Evolutionary conservation across 2,888 invertebrate genomes (phyloP).

Genomic region (Trisateles emortualis): DNA sequence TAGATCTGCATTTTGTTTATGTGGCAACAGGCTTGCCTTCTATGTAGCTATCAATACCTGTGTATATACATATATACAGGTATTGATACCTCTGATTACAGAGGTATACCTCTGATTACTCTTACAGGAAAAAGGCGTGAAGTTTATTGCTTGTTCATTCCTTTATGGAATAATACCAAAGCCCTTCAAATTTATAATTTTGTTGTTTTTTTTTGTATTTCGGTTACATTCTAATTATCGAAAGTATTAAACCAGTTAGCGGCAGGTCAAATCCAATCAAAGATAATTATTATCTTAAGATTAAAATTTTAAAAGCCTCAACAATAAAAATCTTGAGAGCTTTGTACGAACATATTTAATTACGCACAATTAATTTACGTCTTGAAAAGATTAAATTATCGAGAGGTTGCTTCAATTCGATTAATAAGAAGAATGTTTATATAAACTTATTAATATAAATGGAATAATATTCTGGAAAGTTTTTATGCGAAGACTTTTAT

Average conservation of each 20-base stretch:
- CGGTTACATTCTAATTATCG: background rate
- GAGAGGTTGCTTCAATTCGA: background rate
- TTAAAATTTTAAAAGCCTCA: constrained; percentile 10
- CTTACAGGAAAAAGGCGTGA: too few species aligned
- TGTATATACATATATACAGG: too few species aligned
- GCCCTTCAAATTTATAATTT: background rate
- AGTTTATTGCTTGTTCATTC: too few species aligned
- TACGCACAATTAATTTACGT: background rate
- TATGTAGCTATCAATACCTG: too few species aligned
- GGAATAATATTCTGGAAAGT: background rate
- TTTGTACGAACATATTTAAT: background rate
- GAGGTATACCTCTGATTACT: too few species aligned
- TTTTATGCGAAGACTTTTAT: background rate
- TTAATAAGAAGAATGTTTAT: background rate
- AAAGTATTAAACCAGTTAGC: constrained; percentile 20
- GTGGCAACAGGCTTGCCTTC: too few species aligned
- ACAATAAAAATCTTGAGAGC: background rate
- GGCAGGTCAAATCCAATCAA: constrained; percentile 17
- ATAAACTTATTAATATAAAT: background rate
- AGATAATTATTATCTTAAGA: constrained; percentile 19
- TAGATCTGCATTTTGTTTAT: too few species aligned
- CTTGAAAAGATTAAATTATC: background rate
- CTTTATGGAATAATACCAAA: background rate
- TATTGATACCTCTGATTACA: too few species aligned
- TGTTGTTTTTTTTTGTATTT: background rate